A percentile compares a stretch with the other conserved stretches of the same genome.
phyloP scores from a whole-genome alignment of 2,113 vertebrate species.

The Misgurnus anguillicaudatus region DNA sequence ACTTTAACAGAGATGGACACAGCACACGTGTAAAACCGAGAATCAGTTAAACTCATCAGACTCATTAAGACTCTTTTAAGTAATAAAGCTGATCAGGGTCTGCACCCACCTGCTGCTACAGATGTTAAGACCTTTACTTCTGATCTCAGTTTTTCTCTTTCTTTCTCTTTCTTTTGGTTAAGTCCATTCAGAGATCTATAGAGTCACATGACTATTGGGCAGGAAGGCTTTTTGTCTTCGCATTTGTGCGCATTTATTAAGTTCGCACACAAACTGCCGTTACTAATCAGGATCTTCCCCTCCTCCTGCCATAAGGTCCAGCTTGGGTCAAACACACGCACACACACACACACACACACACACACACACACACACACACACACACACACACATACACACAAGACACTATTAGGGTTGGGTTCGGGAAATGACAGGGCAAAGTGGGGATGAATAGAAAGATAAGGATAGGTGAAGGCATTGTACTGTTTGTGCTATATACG shows the following conservation, averaged over 20 bases:
- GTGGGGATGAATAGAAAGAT: not conserved
- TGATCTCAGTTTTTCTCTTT: not conserved
- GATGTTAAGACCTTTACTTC: constrained; percentile 31
- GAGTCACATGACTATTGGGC: constrained; percentile 32
- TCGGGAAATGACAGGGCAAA: not conserved
- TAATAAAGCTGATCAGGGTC: constrained; percentile 28
- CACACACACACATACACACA: not conserved
- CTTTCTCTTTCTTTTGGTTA: constrained; percentile 18
- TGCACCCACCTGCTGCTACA: constrained; percentile 46
- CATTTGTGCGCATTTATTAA: constrained; percentile 35
- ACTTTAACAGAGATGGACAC: constrained; percentile 32
- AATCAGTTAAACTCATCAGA: constrained; percentile 1
- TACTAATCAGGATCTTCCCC: constrained; percentile 46
- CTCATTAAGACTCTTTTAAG: constrained; percentile 31
- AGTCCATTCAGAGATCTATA: constrained; percentile 30
- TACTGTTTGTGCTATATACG: not conserved
- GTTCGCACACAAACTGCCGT: constrained; percentile 33
- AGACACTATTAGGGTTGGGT: not conserved
- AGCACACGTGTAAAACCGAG: constrained; percentile 25
- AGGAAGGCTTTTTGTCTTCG: not conserved
- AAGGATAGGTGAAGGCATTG: not conserved
- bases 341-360: constrained; percentile 32
- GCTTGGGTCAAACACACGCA: constrained; percentile 17
- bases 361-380: constrained; percentile 16
- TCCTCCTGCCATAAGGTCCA: constrained; percentile 10